Evolutionary conservation across 1,140 invertebrate genomes (phyloP).

Genomic region (Sitophilus oryzae): DNA sequence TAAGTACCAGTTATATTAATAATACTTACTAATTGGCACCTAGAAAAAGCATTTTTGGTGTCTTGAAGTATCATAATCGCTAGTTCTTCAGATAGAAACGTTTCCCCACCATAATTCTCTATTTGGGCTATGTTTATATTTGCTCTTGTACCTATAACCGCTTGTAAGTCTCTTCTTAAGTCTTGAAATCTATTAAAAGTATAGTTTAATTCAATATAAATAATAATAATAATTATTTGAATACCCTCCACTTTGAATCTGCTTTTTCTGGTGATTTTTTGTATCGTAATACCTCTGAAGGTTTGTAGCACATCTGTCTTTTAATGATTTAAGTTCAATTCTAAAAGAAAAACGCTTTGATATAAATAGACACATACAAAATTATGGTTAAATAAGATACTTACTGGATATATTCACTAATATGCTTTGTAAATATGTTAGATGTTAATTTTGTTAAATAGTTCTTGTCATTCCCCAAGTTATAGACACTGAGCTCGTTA

Average conservation of each 20-base stretch:
- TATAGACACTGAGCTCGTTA: slow-evolving; percentile 62
- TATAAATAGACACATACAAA: background rate
- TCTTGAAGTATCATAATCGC: slow-evolving; percentile 89
- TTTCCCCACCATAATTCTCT: slow-evolving; percentile 95
- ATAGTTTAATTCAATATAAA: slow-evolving; percentile 1
- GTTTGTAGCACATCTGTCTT: slow-evolving; percentile 65
- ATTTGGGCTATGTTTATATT: slow-evolving; percentile 91
- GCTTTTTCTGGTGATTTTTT: slow-evolving; percentile 93
- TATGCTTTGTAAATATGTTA: slow-evolving; percentile 70
- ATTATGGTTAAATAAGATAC: slow-evolving; percentile 17
- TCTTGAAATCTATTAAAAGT: slow-evolving; percentile 72
- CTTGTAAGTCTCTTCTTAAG: slow-evolving; percentile 86
- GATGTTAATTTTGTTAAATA: slow-evolving; percentile 75
- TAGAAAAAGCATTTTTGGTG: slow-evolving; percentile 81
- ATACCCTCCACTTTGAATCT: slow-evolving; percentile 57
- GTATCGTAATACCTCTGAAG: slow-evolving; percentile 86
- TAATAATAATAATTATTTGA: background rate
- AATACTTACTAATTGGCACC: slow-evolving; percentile 71
- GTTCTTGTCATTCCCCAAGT: slow-evolving; percentile 74
- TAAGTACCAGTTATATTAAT: background rate
- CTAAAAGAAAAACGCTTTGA: slow-evolving; percentile 37
- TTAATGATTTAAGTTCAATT: slow-evolving; percentile 70
- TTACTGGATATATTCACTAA: slow-evolving; percentile 53
- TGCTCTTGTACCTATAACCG: slow-evolving; percentile 81
- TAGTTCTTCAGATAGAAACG: slow-evolving; percentile 94